Percentiles rank a stretch among this genome's conserved stretches.
Conservation (phyloP, 53 echinoderm and acorn worm species). For the Antedon mediterranea region DNA sequence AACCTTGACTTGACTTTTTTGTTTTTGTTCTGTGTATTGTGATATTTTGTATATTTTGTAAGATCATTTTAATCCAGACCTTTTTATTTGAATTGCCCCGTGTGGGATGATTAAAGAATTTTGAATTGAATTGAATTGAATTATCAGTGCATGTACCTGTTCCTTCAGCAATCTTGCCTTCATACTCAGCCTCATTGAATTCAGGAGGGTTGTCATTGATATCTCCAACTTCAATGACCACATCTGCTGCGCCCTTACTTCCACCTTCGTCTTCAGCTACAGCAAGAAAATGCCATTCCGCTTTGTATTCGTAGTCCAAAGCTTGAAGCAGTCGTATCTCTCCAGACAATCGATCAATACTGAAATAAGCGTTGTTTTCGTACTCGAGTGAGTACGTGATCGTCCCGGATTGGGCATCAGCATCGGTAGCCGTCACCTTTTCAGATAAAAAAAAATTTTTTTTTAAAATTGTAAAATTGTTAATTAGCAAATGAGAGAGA, state of each 20-base stretch:
- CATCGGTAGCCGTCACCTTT: slow-evolving; percentile 68
- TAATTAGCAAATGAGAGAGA: too few species aligned
- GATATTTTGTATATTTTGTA: too few species aligned
- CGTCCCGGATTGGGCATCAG: slow-evolving; percentile 31
- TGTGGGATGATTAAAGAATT: too few species aligned
- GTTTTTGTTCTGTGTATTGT: too few species aligned
- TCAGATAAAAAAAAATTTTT: too few species aligned
- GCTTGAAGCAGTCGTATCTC: slow-evolving; percentile 18
- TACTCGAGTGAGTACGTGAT: slow-evolving; percentile 47
- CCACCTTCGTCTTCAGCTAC: slow-evolving; percentile 32
- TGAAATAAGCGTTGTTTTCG: slow-evolving; percentile 31
- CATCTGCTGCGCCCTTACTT: slow-evolving; percentile 37
- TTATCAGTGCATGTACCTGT: neutral
- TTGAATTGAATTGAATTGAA: too few species aligned
- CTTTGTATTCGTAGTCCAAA: slow-evolving; percentile 51
- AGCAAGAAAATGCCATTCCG: slow-evolving; percentile 29
- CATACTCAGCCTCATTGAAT: slow-evolving; percentile 52
- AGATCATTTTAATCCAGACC: too few species aligned
- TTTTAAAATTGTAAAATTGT: too few species aligned
- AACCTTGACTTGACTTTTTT: too few species aligned
- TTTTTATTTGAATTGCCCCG: too few species aligned
- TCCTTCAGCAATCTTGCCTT: slow-evolving; percentile 36
- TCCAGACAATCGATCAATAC: slow-evolving; percentile 30
- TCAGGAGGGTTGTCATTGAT: slow-evolving; percentile 53
- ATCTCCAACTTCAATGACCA: slow-evolving; percentile 42